Conservation (phyloP, 1,140 invertebrate genomes). For the Himalopsyche phryganea region DNA sequence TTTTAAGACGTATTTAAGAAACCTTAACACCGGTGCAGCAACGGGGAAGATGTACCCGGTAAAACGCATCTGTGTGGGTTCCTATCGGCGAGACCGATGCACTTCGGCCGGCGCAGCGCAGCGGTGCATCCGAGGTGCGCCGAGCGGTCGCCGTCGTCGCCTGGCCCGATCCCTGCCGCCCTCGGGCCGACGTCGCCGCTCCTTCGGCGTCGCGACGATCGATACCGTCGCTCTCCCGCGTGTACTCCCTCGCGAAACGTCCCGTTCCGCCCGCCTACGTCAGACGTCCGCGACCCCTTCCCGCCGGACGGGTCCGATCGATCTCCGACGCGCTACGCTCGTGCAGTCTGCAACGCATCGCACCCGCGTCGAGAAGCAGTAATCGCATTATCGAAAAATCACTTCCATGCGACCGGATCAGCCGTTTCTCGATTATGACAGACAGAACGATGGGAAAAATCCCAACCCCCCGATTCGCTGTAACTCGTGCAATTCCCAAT, state of each 20-base stretch:
- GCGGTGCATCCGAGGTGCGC: slow-evolving; percentile 14
- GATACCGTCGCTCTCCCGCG: slow-evolving; percentile 8
- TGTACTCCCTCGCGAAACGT: not conserved
- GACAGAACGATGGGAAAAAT: too few species aligned
- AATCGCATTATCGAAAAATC: not conserved
- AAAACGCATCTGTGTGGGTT: not conserved
- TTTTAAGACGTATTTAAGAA: too few species aligned
- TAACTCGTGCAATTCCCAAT: slow-evolving; percentile 2
- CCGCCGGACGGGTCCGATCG: slow-evolving; percentile 5
- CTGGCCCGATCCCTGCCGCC: not conserved
- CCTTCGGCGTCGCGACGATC: slow-evolving; percentile 6
- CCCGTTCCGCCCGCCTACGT: slow-evolving; percentile 7
- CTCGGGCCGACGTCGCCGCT: slow-evolving; percentile 6
- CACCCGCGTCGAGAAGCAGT: not conserved
- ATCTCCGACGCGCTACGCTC: slow-evolving; percentile 5
- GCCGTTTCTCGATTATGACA: not conserved
- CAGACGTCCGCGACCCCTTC: not conserved
- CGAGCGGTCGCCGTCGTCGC: not conserved
- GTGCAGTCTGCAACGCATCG: slow-evolving; percentile 11
- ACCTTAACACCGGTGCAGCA: too few species aligned
- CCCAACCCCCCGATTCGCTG: not conserved
- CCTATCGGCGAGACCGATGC: slow-evolving; percentile 10
- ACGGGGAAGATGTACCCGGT: too few species aligned
- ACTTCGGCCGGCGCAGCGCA: slow-evolving; percentile 6
- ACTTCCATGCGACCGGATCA: not conserved